Evolutionary conservation across 2,113 vertebrate genomes (phyloP).

Genomic region (Dromaius novaehollandiae): DNA sequence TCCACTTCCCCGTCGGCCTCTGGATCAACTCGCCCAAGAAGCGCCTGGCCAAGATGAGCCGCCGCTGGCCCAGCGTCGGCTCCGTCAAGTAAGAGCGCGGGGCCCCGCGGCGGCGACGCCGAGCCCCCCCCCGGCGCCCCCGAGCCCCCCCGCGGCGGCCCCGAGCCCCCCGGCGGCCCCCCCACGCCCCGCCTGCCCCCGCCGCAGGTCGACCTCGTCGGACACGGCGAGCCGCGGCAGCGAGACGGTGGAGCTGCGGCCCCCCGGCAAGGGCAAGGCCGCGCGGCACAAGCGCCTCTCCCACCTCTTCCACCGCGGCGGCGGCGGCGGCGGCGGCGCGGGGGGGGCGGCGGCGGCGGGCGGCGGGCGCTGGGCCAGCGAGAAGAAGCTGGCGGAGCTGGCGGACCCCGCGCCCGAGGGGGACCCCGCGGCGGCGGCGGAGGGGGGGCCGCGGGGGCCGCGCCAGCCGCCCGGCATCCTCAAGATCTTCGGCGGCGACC

Average conservation of each 20-base stretch:
- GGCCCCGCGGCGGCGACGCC: not conserved
- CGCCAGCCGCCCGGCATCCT: conserved; percentile 67
- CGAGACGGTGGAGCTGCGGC: conserved; percentile 73
- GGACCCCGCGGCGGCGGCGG: too few species aligned
- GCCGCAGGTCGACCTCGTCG: conserved; percentile 75
- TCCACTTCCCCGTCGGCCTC: conserved; percentile 91
- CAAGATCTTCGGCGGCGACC: conserved; percentile 75
- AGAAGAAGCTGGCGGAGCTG: conserved; percentile 81
- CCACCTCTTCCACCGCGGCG: conserved; percentile 85
- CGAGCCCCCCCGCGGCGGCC: not conserved
- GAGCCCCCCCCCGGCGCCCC: not conserved
- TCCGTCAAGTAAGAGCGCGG: conserved; percentile 86
- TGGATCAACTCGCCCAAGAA: conserved; percentile 95
- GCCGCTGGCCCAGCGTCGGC: conserved; percentile 89
- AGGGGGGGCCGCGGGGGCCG: too few species aligned
- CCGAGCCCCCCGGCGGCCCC: not conserved
- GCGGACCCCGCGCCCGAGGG: conserved; percentile 58
- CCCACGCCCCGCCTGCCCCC: not conserved
- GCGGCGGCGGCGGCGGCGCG: not conserved
- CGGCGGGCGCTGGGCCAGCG: conserved; percentile 84
- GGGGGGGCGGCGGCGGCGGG: conserved; percentile 75
- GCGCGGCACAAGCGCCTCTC: conserved; percentile 88
- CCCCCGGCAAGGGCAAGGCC: conserved; percentile 67
- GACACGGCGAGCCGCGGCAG: conserved; percentile 76
- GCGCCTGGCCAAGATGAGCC: conserved; percentile 90